Conservation (phyloP, 1,140 invertebrate species). For the Drosophila melanica region DNA sequence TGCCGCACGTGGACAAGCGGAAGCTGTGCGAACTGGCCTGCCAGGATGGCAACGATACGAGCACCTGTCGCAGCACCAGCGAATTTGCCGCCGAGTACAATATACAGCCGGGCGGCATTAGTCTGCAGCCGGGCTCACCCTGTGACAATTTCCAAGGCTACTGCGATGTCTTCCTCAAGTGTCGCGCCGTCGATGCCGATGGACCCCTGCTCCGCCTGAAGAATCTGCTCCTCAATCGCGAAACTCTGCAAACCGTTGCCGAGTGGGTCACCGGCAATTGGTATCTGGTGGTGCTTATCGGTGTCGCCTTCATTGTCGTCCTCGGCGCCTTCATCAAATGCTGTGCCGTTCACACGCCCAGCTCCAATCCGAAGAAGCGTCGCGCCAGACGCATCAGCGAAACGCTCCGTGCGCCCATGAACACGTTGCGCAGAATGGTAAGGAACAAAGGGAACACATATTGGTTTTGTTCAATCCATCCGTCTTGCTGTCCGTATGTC, state of each 20-base stretch:
- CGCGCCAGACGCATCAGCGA: conserved; percentile 93
- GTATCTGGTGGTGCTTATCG: conserved; percentile 97
- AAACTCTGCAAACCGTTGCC: conserved; percentile 93
- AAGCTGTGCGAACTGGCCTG: conserved; percentile 98
- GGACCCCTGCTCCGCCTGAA: conserved; percentile 98
- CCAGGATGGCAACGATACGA: conserved; percentile 91
- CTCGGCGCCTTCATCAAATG: conserved; percentile 99
- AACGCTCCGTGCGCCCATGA: conserved; percentile 94
- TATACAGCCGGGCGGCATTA: conserved; percentile 93
- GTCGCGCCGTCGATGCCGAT: conserved; percentile 98
- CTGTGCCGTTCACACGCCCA: conserved; percentile 99
- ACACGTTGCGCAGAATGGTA: conserved; percentile 90
- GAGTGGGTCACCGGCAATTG: conserved; percentile 97
- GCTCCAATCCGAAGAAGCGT: conserved; percentile 96
- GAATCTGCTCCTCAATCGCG: conserved; percentile 96
- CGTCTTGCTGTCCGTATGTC: too few relatives aligned
- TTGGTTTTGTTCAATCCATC: too few relatives aligned
- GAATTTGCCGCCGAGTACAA: conserved; percentile 91
- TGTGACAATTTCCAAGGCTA: conserved; percentile 99
- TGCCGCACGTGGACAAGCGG: conserved; percentile 91
- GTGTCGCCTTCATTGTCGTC: conserved; percentile 95
- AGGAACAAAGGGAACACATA: neutral
- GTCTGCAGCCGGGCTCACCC: conserved; percentile 95
- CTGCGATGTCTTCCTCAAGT: conserved; percentile 99
- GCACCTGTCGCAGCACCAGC: conserved; percentile 93